Evolutionary conservation across 1,140 invertebrate species (phyloP), one percentile per base, ranked within the genome.

Genomic region (Lepidotrigona ventralis): DNA sequence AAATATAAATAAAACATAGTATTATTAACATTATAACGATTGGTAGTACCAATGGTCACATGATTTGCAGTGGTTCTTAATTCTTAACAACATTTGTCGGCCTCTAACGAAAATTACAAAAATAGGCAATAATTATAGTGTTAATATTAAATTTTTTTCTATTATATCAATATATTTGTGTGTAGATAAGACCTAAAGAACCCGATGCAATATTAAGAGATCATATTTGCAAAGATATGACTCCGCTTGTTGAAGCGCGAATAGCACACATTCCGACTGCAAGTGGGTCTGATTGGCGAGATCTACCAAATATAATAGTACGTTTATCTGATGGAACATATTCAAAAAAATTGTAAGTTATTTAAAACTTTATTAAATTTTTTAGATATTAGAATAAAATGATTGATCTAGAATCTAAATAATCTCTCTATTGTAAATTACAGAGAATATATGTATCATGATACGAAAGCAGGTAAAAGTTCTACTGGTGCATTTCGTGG

Each of bases 221-320:
- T 92, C 98, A 98, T 89, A 96, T 98, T 81, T 98, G 97, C 90
- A 98, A 98, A 93, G 96, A 98, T 81, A 97, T 98, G 97, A 96
- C 96, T 63, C 95, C 96, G 8, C 91, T 98, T 21, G 97, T 98
- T 5, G 96, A 96, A 91, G 97, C 97, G 8, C 95, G 98, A 66
- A 98, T 98, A 88, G 94, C 95, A 63, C 95, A 97, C 83, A 96
- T 98, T 84, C 98, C 98, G 17, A 96, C 95, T 4, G 94, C 94
- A 14, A 95, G 96, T 19, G 97, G 97, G 15, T 96, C 97, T 19
- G 98, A 98, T 92, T 98, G 98, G 98, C 95, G 98, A 79, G 97
- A 98, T 93, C 93, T 98, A 14, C 98, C 98, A 0, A 98, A 98
- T 90, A 96, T 97, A 85, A 95, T 95, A 51, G 95, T 97, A 0